Evolutionary conservation across 2,113 vertebrate genomes (phyloP), one percentile per base, ranked within the genome.

Genomic region (Theristicus caerulescens): DNA sequence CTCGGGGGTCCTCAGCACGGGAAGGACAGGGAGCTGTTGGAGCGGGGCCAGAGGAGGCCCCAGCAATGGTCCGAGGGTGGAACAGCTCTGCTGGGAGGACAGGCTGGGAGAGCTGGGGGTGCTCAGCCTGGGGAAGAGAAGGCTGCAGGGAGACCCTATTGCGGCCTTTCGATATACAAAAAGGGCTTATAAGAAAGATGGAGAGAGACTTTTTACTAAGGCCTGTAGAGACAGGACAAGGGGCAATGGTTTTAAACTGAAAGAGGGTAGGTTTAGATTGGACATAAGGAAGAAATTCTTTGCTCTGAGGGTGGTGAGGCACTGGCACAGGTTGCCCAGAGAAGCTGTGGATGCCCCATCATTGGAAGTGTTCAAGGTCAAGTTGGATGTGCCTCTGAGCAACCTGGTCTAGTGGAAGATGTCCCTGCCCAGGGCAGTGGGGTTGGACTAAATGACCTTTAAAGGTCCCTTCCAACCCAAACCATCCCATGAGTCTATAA

Each of bases 291-390:
- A 58, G 22, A 49, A 12, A 27, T 34, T 10, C 4, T 49, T 40
- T 4, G 7, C 2, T 0, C 0, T 27, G 44, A 51, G 22, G 22
- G n/a, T 16, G 29, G 16, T 32, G 65, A 58, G 2, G 0, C 22
- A 1, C 14, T 59, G 78, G 40, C 9, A 1, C 40, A 57, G 21
- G 21, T 6, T 69, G 42, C 52, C 79, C 64, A 47, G 52, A 26
- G 40, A 38, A 2, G 54, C 2, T 12, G 55, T 32, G 3, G 34
- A 9, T 47, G 65, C 52, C 34, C 80, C 36, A 7, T 61, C 46
- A 22, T 3, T 47, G n/a, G 31, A 8, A 42, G 7, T 8, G 9
- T 42, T 7, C 17, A 4, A 83, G 55, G 15, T 3, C 14, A 42
- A n/a, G 13, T 1, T 83, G 67, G 38, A 57, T 1, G 5, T 36